Percentiles rank a stretch among this genome's conserved stretches.
phyloP scores from a whole-genome alignment of 2,888 invertebrate species.

The Tuberolachnus salignus region DNA sequence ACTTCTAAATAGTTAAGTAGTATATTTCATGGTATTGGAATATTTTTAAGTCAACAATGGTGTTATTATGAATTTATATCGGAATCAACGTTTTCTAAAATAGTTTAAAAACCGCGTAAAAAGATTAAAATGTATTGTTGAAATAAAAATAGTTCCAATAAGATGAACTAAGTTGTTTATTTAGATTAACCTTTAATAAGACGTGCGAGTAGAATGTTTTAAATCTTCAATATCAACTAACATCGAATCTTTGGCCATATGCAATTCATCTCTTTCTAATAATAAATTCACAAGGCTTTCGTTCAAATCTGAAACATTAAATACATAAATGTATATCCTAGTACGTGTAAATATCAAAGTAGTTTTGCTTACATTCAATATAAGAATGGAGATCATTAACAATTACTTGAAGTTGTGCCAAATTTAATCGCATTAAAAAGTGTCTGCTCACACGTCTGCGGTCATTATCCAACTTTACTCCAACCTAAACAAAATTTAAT shows the following conservation, averaged over 20 bases:
- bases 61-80: constrained; percentile 17
- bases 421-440: constrained; percentile 89
- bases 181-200: constrained; percentile 62
- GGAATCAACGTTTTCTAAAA: background rate
- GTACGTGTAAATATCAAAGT: background rate
- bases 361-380: constrained; percentile 72
- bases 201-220: constrained; percentile 61
- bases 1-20: no score
- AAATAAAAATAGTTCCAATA: constrained; percentile 13
- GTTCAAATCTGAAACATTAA: constrained; percentile 71
- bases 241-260: constrained; percentile 98
- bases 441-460: constrained; percentile 82
- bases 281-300: constrained; percentile 86
- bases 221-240: constrained; percentile 96
- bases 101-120: constrained; percentile 3
- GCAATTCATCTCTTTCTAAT: constrained; percentile 91
- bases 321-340: background rate
- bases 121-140: background rate
- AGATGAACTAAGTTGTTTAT: background rate
- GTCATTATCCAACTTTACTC: constrained; percentile 78
- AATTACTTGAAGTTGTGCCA: constrained; percentile 90
- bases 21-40: background rate
- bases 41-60: background rate
- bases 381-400: constrained; percentile 93
- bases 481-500: constrained; percentile 67